Evolutionary conservation across 2,888 invertebrate species (phyloP).

Genomic region (Diplolepis rosae): DNA sequence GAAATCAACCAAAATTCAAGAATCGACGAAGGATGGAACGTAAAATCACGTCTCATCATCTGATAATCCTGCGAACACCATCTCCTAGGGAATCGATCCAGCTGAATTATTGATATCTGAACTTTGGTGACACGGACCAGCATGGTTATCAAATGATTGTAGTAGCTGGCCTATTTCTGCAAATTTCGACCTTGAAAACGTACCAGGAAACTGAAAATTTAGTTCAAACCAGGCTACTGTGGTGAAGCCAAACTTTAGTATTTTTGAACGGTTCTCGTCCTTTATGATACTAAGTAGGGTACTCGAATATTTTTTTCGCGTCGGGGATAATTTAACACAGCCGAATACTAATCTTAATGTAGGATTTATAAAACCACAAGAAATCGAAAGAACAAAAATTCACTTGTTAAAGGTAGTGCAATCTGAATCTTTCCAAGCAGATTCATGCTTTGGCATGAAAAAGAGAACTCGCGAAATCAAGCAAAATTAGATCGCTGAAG

Average conservation of each 20-base stretch:
- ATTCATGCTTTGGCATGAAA: neutral
- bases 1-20: constrained; percentile 39
- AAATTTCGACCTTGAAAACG: too few relatives aligned
- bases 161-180: too few relatives aligned
- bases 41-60: constrained; percentile 20
- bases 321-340: neutral
- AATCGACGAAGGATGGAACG: constrained; percentile 1
- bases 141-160: too few relatives aligned
- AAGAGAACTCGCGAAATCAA: neutral
- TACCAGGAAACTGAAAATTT: too few relatives aligned
- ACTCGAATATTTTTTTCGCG: neutral
- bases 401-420: neutral
- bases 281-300: neutral
- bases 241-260: too few relatives aligned
- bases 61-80: too few relatives aligned
- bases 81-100: too few relatives aligned
- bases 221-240: too few relatives aligned
- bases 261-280: neutral
- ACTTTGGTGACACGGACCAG: too few relatives aligned
- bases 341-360: neutral
- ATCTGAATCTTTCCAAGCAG: neutral
- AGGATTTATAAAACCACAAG: neutral
- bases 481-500: neutral
- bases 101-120: too few relatives aligned
- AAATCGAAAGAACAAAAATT: neutral